Evolutionary conservation across 2,797 vertebrate genomes (phyloP), one percentile per base, ranked within the genome.

Genomic region (Botia almorhae): DNA sequence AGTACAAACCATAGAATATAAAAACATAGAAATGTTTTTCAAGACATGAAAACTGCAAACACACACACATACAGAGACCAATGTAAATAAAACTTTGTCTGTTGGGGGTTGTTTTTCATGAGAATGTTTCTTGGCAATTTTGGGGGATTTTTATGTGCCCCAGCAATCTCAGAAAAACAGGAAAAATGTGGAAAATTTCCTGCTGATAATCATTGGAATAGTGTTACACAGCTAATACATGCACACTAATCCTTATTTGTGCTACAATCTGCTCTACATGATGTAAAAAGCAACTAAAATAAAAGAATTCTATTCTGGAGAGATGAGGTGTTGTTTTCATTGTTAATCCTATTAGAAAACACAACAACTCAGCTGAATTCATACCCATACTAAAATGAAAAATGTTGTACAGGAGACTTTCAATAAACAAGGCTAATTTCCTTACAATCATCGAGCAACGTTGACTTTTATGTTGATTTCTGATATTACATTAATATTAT

Each of bases 171-270:
- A n/a, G 23, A 33, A 14, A 61, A 39, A 68, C 39, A 50, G 13
- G 19, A 53, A 80, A 77, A 67, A 39, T 4, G 16, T 23, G 10
- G 10, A 46, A 21, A n/a, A 39, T 64, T 65, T 80, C 58, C 77
- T 64, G 58, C 64, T 43, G 13, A 29, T 80, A 33, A 56, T 56
- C 21, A 73, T 67, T 73, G 19, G 78, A 80, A 46, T 63, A 73
- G 50, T 65, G 78, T 73, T 80, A 56, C 69, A 58, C 69, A 80
- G 78, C 50, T 80, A 65, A 80, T 58, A 73, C 78, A 61, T 73
- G 61, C 4, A 29, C 61, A 21, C 78, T 80, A 80, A 80, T 80
- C 69, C 69, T 80, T 72, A 67, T 67, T 80, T 80, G 72, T 65
- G n/a, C 61, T 65, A 67, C 36, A 80, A 80, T 80, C 78, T 64